Conservation (phyloP, 2,888 invertebrate species). For the Elgonia sp. region DNA sequence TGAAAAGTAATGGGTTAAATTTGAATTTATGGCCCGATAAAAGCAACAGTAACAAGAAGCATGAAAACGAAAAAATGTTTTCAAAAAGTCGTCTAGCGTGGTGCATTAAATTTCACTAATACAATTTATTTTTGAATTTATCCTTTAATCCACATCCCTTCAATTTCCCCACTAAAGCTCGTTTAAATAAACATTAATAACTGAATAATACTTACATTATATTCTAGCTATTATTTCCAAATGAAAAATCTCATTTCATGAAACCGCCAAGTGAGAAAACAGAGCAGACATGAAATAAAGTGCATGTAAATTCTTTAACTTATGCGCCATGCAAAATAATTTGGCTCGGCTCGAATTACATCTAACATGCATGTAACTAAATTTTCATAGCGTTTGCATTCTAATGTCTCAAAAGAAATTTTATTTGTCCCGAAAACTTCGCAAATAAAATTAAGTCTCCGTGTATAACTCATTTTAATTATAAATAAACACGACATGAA, state of each 20-base stretch:
- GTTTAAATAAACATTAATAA: slow-evolving; percentile 1
- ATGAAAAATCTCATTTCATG: slow-evolving; percentile 27
- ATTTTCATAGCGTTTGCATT: slow-evolving; percentile 58
- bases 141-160: not conserved
- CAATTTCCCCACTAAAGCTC: not conserved
- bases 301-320: slow-evolving; percentile 57
- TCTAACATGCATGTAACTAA: slow-evolving; percentile 50
- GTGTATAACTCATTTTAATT: too few species aligned
- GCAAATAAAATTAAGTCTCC: too few species aligned
- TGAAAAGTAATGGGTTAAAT: slow-evolving; percentile 61
- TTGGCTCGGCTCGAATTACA: slow-evolving; percentile 51
- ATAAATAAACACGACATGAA: too few species aligned
- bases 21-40: slow-evolving; percentile 63
- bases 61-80: slow-evolving; percentile 52
- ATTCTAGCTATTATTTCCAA: not conserved
- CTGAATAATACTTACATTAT: slow-evolving; percentile 7
- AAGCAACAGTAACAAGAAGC: slow-evolving; percentile 54
- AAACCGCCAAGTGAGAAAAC: not conserved
- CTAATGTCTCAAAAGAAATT: slow-evolving; percentile 27
- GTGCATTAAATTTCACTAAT: slow-evolving; percentile 17
- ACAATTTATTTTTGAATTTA: not conserved
- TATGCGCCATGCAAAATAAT: slow-evolving; percentile 50
- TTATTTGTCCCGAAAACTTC: slow-evolving; percentile 11
- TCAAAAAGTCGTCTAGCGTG: slow-evolving; percentile 9
- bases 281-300: slow-evolving; percentile 32